These are phyloP conservation scores for Columba guinea DNA, from an alignment of 2,797 vertebrate genomes.

Conservation along the genomic window DNA sequence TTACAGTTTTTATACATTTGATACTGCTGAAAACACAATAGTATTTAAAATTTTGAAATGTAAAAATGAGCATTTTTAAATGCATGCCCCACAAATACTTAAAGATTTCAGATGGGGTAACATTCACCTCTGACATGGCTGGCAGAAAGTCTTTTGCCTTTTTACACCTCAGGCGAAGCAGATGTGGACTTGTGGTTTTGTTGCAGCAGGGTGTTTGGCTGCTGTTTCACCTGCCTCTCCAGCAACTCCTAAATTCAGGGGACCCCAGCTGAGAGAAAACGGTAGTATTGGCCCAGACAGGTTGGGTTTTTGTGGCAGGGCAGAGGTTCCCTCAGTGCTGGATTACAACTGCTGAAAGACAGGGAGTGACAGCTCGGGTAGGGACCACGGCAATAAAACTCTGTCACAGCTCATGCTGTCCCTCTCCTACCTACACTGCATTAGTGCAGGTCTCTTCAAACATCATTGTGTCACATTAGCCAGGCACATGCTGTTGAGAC, in stretches of 20 bases:
- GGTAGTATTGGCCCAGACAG: not conserved
- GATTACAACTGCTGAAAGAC: not conserved
- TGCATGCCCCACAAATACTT: not conserved
- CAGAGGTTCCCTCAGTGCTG: not conserved
- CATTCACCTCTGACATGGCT: not conserved
- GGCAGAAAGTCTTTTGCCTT: not conserved
- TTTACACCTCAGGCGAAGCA: not conserved
- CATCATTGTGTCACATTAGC: not conserved
- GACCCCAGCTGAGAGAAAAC: not conserved
- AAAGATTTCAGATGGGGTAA: not conserved
- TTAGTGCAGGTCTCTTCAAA: not conserved
- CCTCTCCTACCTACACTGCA: not conserved
- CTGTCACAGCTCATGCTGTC: not conserved
- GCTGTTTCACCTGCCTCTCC: not conserved
- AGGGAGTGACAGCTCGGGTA: not conserved
- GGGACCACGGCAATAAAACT: not conserved
- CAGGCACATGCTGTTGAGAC: not conserved
- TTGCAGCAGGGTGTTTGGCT: not conserved
- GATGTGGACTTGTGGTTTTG: rapidly evolving
- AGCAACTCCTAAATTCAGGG: not conserved
- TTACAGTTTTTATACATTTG: not conserved
- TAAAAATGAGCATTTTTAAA: not conserved
- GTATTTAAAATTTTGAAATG: not conserved
- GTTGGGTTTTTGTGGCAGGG: not conserved
- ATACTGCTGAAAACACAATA: not conserved